Evolutionary conservation across 1,140 invertebrate genomes (phyloP).

Genomic region (Drosophila fuyamai): DNA sequence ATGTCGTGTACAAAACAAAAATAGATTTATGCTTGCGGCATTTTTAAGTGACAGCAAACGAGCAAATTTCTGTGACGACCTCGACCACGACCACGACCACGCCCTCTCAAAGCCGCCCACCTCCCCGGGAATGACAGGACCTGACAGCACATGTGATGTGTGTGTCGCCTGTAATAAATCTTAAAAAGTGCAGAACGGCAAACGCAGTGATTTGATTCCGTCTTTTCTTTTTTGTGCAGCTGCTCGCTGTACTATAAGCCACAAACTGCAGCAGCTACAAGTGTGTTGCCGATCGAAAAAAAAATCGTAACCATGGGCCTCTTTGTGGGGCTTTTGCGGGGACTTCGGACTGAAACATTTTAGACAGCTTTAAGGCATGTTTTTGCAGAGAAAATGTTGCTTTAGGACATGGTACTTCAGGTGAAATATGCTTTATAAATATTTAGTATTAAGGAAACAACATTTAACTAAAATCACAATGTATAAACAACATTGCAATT

Average conservation of each 20-base stretch:
- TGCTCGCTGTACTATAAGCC: slow-evolving; percentile 32
- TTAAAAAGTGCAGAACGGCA: slow-evolving; percentile 62
- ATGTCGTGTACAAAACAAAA: slow-evolving; percentile 69
- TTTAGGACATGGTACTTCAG: background rate
- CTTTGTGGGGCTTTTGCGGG: background rate
- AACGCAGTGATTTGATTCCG: slow-evolving; percentile 65
- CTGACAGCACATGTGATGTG: slow-evolving; percentile 74
- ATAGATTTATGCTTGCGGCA: slow-evolving; percentile 82
- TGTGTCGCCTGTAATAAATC: slow-evolving; percentile 79
- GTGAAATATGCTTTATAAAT: background rate
- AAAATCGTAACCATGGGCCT: slow-evolving; percentile 34
- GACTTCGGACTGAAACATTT: background rate
- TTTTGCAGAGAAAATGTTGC: background rate
- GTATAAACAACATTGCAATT: too few species aligned
- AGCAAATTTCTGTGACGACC: slow-evolving; percentile 68
- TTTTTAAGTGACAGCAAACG: slow-evolving; percentile 81
- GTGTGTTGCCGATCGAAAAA: slow-evolving; percentile 52
- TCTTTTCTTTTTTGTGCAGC: slow-evolving; percentile 33
- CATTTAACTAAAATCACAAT: too few species aligned
- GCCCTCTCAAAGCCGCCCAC: slow-evolving; percentile 8
- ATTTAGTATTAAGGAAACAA: too few species aligned
- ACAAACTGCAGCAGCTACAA: slow-evolving; percentile 56
- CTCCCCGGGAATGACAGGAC: slow-evolving; percentile 45
- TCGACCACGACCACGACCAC: slow-evolving; percentile 13
- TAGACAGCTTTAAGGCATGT: background rate